Evolutionary conservation across 35 echinoderm and acorn worm species (phyloP).

Genomic region (Lytechinus pictus): DNA sequence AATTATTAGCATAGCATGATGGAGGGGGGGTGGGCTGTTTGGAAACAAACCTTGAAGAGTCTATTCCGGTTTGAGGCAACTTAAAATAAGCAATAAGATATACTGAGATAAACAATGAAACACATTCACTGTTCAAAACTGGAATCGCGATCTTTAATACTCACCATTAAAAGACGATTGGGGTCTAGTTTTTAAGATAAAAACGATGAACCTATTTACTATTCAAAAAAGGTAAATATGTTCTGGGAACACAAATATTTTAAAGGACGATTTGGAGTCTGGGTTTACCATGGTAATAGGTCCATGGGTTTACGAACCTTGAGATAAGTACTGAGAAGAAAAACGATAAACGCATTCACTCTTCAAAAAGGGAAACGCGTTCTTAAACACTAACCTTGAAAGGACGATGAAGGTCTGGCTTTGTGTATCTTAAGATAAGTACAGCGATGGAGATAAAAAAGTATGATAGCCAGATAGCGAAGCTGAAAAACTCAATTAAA

Average conservation of each 20-base stretch:
- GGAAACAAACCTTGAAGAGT: constrained; percentile 71
- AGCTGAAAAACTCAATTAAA: constrained; percentile 86
- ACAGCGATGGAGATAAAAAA: constrained; percentile 64
- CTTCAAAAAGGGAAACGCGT: neutral
- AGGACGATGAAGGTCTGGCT: constrained; percentile 73
- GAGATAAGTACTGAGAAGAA: constrained; percentile 59
- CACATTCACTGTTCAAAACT: too few relatives aligned
- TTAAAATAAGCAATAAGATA: constrained; percentile 53
- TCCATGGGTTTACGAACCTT: constrained; percentile 59
- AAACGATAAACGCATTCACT: constrained; percentile 36
- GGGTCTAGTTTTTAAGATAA: constrained; percentile 32
- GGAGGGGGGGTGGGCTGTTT: too few relatives aligned
- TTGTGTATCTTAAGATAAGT: constrained; percentile 66
- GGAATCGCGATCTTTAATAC: neutral
- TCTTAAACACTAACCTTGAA: constrained; percentile 85
- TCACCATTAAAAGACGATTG: constrained; percentile 82
- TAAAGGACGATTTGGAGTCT: constrained; percentile 72
- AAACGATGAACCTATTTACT: constrained; percentile 24
- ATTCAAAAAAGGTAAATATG: too few relatives aligned
- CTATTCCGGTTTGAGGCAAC: constrained; percentile 66
- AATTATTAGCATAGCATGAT: too few relatives aligned
- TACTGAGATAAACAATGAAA: too few relatives aligned
- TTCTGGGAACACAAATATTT: constrained; percentile 19
- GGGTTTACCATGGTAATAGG: too few relatives aligned
- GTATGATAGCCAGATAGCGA: constrained; percentile 93